Evolutionary conservation across 2,113 vertebrate genomes (phyloP).

Genomic region (Excalfactoria chinensis): DNA sequence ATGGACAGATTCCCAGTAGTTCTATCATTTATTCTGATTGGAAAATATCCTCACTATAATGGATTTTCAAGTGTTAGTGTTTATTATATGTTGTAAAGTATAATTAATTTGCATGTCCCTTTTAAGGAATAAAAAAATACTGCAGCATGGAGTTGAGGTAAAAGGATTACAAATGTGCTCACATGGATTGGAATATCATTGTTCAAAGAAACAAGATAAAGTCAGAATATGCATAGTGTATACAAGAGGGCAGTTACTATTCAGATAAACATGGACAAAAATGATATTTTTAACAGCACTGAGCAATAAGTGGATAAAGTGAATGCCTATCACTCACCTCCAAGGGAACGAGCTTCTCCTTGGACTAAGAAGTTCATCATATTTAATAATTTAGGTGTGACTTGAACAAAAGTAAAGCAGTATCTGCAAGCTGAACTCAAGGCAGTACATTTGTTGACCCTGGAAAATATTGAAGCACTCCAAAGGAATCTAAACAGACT

Average conservation of each 20-base stretch:
- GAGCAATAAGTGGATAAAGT: background rate
- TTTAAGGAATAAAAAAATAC: background rate
- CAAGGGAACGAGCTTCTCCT: background rate
- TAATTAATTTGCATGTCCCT: background rate
- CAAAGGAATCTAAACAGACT: background rate
- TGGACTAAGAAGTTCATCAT: accelerated
- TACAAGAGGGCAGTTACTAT: background rate
- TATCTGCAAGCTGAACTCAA: background rate
- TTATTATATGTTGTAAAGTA: background rate
- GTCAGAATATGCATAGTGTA: background rate
- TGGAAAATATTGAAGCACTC: background rate
- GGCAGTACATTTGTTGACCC: background rate
- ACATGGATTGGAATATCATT: background rate
- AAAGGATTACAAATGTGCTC: background rate
- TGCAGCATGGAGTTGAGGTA: background rate
- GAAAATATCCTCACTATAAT: background rate
- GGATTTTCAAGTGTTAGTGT: background rate
- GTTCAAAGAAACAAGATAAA: background rate
- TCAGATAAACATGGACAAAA: background rate
- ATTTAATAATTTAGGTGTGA: background rate
- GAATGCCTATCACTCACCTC: background rate
- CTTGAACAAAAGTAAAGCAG: background rate
- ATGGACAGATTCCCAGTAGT: background rate
- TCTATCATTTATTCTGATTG: background rate
- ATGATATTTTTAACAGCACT: background rate